These are phyloP conservation scores for Dynastes hyllus DNA, from an alignment of 2,888 invertebrate genomes.

Conservation along the genomic window DNA sequence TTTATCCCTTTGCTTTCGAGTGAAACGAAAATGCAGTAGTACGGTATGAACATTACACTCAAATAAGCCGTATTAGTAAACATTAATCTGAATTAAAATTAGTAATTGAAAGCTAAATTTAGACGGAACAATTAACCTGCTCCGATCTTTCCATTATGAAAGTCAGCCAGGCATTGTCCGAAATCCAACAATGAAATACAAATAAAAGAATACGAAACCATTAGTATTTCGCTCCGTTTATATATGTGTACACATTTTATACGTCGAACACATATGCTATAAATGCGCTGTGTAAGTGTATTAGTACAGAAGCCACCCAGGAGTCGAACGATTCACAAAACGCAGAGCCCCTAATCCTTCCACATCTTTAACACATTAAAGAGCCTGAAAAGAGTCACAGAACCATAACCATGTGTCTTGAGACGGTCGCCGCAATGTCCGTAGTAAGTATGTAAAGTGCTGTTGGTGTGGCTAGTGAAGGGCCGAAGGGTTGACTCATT, in stretches of 20 bases:
- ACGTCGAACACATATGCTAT: conserved; percentile 28
- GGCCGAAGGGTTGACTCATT: conserved; percentile 72
- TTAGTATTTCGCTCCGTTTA: conserved; percentile 50
- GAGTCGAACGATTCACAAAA: conserved; percentile 55
- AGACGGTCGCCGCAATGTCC: conserved; percentile 62
- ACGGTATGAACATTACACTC: conserved; percentile 11
- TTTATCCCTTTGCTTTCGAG: conserved; percentile 7
- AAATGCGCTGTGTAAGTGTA: conserved; percentile 30
- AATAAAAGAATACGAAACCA: conserved; percentile 50
- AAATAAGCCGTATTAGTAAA: conserved; percentile 22
- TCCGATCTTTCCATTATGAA: conserved; percentile 50
- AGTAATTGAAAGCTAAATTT: conserved; percentile 50
- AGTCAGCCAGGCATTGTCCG: conserved; percentile 43
- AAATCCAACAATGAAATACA: conserved; percentile 45
- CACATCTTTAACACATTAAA: conserved; percentile 64
- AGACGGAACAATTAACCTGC: conserved; percentile 50
- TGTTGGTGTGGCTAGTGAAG: conserved; percentile 63
- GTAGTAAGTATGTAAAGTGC: conserved; percentile 62
- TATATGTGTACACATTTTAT: conserved; percentile 37
- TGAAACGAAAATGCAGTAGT: conserved; percentile 9
- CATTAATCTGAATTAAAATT: conserved; percentile 52
- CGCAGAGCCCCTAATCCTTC: conserved; percentile 48
- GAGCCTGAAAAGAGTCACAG: conserved; percentile 62
- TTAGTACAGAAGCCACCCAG: conserved; percentile 60
- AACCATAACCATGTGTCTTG: conserved; percentile 62